Percentiles rank a stretch among this genome's conserved stretches.
Conservation (phyloP, 2,113 vertebrate genomes). For the Zosterops lateralis region DNA sequence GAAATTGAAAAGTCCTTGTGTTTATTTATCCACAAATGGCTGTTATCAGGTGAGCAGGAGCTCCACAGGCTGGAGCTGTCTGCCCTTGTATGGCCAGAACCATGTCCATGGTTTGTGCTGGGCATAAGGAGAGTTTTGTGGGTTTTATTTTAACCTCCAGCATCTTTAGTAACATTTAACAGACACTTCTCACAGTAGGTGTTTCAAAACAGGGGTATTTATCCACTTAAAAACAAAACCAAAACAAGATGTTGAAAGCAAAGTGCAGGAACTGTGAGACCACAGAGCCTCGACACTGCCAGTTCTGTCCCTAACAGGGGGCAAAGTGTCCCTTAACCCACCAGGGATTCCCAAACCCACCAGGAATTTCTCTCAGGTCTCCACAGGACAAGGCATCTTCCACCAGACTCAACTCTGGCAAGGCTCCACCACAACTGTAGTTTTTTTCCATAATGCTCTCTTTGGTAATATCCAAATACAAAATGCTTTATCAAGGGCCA, state of each 20-base stretch:
- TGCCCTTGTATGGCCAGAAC: neutral
- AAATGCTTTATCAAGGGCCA: neutral
- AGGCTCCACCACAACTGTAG: neutral
- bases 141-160: neutral
- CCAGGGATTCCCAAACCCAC: neutral
- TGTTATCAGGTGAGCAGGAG: neutral
- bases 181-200: neutral
- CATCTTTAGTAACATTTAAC: neutral
- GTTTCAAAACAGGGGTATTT: neutral
- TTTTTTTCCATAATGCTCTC: neutral
- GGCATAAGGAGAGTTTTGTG: neutral
- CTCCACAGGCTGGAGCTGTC: neutral
- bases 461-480: neutral
- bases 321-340: neutral
- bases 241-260: neutral
- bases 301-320: accelerated
- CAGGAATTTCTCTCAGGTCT: neutral
- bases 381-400: neutral
- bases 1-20: neutral
- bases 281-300: neutral
- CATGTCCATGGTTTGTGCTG: accelerated
- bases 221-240: neutral
- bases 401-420: neutral
- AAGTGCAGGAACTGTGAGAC: neutral
- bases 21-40: neutral